phyloP scores from a whole-genome alignment of 2,797 vertebrate genomes.

The Myotis myotis region DNA sequence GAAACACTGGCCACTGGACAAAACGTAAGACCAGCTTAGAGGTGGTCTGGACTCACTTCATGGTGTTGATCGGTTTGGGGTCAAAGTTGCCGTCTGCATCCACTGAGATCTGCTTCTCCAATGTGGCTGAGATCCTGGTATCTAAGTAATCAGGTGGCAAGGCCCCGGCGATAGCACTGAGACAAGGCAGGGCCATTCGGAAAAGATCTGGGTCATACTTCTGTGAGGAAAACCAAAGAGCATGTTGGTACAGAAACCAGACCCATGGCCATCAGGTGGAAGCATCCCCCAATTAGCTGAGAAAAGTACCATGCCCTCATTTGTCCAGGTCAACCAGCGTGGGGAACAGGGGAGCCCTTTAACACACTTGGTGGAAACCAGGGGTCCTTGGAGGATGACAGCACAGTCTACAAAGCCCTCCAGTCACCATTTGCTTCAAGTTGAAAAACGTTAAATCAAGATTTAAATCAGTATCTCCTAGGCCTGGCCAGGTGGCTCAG shows the following conservation, averaged over 20 bases:
- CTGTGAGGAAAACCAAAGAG: conserved; percentile 86
- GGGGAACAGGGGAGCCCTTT: background rate
- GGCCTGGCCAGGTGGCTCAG: background rate
- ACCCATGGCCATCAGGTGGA: conserved; percentile 36
- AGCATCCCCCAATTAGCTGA: conserved; percentile 63
- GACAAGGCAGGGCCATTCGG: conserved; percentile 98
- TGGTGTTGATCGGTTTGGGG: conserved; percentile 95
- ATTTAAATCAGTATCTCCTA: background rate
- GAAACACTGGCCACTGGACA: background rate
- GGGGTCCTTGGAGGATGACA: background rate
- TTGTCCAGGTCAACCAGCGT: background rate
- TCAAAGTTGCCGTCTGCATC: conserved; percentile 98
- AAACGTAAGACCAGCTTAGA: background rate
- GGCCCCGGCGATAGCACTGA: conserved; percentile 97
- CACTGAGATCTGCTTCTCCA: conserved; percentile 94
- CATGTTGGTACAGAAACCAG: conserved; percentile 77
- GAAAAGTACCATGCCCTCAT: background rate
- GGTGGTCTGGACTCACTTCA: conserved; percentile 87
- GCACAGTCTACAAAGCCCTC: background rate
- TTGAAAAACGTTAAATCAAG: background rate
- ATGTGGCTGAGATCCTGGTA: conserved; percentile 88
- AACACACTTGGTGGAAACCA: background rate
- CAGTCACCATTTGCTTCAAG: background rate
- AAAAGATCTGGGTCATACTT: conserved; percentile 97
- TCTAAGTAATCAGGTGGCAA: conserved; percentile 97